Conservation (phyloP, 2,797 vertebrate genomes). For the Denticeps clupeoides region DNA sequence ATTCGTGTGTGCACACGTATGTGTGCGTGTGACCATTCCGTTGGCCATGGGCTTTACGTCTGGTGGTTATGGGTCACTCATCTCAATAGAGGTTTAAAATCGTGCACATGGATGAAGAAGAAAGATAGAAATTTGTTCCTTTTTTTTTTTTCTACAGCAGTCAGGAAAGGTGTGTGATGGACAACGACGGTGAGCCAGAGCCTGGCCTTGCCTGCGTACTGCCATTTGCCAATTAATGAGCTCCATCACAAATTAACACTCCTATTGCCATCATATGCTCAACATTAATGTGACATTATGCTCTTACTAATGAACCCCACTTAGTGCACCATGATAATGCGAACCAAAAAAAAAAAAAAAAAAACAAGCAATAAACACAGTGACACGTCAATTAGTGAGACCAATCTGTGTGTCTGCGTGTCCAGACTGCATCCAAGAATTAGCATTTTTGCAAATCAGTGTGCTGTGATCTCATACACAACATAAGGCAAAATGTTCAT, state of each 20-base stretch:
- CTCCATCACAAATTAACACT: no score
- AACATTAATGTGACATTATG: no score
- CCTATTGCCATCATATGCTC: no score
- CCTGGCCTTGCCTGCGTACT: no score
- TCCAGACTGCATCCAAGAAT: constrained; percentile 1
- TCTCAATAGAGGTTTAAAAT: constrained; percentile 5
- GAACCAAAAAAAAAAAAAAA: neutral
- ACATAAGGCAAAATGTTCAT: constrained; percentile 9
- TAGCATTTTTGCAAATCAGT: constrained; percentile 1
- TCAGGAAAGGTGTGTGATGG: no score
- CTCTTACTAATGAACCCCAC: no score
- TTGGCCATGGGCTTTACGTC: constrained; percentile 4
- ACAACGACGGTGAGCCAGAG: no score
- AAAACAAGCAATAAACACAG: neutral
- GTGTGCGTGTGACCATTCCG: neutral
- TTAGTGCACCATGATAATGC: no score
- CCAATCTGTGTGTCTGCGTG: constrained; percentile 14
- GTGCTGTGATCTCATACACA: neutral
- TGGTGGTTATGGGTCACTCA: constrained; percentile 5
- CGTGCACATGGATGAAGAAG: neutral
- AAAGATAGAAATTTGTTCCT: no score
- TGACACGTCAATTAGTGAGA: constrained; percentile 23
- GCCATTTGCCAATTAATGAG: no score
- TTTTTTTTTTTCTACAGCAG: no score
- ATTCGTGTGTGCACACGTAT: neutral